phyloP scores from a whole-genome alignment of 2,797 vertebrate genomes.

The Coilia nasus region DNA sequence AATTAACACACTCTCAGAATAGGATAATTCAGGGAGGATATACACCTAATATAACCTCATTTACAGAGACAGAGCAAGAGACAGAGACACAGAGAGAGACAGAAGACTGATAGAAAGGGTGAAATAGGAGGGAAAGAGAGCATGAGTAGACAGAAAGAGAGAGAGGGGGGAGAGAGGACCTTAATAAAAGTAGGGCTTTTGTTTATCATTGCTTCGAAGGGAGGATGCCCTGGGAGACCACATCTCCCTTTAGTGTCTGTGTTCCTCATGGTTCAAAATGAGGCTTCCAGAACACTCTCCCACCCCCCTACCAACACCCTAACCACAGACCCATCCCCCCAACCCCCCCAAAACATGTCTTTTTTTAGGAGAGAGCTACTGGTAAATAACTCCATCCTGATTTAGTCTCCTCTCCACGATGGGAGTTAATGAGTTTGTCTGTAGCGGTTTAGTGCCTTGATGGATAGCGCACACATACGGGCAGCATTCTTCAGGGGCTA shows the following conservation, averaged over 20 bases:
- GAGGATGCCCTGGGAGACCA: neutral
- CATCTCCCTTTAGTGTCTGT: neutral
- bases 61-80: neutral
- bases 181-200: conserved; percentile 19
- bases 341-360: neutral
- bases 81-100: no score
- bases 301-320: neutral
- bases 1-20: conserved; percentile 61
- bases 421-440: conserved; percentile 20
- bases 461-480: neutral
- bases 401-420: conserved; percentile 6
- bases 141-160: neutral
- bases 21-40: conserved; percentile 56
- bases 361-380: neutral
- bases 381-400: conserved; percentile 20
- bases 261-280: neutral
- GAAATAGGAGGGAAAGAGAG: conserved; percentile 16
- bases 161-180: neutral
- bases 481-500: conserved; percentile 6
- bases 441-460: conserved; percentile 18
- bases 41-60: conserved; percentile 32
- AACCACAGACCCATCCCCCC: neutral
- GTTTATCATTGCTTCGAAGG: neutral
- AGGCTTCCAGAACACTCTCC: neutral
- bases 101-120: conserved; percentile 20